These are phyloP conservation scores for Lathamus discolor DNA, from an alignment of 2,113 vertebrate genomes.

Conservation along the genomic window DNA sequence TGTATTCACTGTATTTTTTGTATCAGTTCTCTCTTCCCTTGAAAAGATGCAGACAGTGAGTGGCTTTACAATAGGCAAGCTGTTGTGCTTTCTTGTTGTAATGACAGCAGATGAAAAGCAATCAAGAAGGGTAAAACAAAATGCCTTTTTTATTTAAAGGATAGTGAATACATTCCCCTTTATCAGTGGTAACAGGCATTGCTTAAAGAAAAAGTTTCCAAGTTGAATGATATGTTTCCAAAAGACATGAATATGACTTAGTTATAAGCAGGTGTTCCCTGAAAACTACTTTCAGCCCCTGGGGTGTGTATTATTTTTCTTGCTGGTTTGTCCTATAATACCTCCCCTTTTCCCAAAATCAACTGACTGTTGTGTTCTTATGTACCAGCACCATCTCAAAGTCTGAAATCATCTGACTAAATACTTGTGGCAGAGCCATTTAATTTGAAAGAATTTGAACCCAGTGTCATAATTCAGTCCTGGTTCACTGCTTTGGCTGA, in stretches of 20 bases:
- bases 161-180: neutral
- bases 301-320: neutral
- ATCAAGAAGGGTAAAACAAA: neutral
- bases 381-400: neutral
- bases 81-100: neutral
- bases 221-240: neutral
- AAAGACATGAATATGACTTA: neutral
- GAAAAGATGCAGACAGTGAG: neutral
- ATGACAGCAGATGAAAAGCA: neutral
- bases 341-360: neutral
- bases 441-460: neutral
- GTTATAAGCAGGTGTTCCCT: neutral
- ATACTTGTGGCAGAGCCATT: neutral
- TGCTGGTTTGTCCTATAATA: neutral
- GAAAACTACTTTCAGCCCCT: neutral
- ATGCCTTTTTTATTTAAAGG: neutral
- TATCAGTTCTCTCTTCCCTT: neutral
- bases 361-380: neutral
- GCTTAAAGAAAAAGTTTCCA: neutral
- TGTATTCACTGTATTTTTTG: neutral
- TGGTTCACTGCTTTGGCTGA: neutral
- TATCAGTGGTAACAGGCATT: neutral
- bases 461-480: neutral
- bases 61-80: neutral
- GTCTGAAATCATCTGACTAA: neutral